Conservation (phyloP, 2,797 vertebrate species). For the Gambusia yucatana region DNA sequence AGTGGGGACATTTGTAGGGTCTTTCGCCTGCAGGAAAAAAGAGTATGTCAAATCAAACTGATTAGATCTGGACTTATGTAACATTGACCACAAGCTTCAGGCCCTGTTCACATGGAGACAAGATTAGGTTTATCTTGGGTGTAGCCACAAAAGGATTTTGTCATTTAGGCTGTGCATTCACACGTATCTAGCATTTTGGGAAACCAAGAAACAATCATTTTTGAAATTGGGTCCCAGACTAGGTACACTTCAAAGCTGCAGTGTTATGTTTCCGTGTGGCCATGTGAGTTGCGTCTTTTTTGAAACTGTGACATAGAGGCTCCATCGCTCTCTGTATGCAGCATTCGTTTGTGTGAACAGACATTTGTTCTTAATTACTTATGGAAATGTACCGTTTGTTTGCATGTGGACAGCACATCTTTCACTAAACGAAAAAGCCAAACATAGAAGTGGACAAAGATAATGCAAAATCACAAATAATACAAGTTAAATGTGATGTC, state of each 20-base stretch:
- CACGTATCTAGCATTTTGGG: too few species aligned
- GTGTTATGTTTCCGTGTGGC: too few species aligned
- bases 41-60: neutral
- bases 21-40: constrained; percentile 83
- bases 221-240: too few species aligned
- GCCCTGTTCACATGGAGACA: neutral
- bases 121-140: neutral
- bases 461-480: neutral
- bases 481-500: neutral
- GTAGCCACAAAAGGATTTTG: neutral
- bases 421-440: neutral
- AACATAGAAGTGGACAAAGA: neutral
- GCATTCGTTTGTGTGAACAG: too few species aligned
- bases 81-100: neutral
- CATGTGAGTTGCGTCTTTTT: too few species aligned
- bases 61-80: neutral
- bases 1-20: constrained; percentile 95
- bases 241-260: too few species aligned
- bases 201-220: too few species aligned
- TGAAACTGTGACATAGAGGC: neutral
- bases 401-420: too few species aligned
- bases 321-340: neutral
- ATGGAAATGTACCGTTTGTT: too few species aligned
- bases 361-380: too few species aligned
- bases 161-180: too few species aligned